Conservation (phyloP, 2,797 vertebrate species). For the Argyrosomus regius region DNA sequence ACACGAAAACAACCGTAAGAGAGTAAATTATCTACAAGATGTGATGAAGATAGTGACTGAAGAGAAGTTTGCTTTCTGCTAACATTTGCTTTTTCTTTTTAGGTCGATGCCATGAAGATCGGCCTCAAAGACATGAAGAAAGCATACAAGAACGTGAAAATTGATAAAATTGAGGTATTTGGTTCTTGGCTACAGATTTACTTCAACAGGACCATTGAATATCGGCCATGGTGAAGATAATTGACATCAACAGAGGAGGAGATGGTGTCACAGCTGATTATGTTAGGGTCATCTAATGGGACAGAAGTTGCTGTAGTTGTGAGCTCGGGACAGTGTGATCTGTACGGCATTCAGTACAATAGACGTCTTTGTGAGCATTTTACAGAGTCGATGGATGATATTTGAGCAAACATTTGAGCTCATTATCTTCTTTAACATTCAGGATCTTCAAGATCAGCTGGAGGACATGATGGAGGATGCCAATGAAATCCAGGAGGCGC, state of each 20-base stretch:
- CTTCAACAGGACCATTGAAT: neutral
- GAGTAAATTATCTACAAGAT: neutral
- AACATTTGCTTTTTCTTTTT: constrained; percentile 34
- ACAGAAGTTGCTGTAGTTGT: neutral
- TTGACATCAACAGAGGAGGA: neutral
- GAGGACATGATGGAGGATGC: constrained; percentile 99
- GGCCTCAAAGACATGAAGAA: constrained; percentile 99
- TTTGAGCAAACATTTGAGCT: neutral
- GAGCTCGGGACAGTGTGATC: neutral
- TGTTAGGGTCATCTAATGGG: neutral
- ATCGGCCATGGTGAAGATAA: too few relatives aligned
- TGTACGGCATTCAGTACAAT: neutral
- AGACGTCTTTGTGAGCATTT: neutral
- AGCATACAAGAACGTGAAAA: constrained; percentile 96
- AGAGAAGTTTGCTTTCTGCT: constrained; percentile 3
- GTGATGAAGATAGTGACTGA: neutral
- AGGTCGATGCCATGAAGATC: constrained; percentile 98
- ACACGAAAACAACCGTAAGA: constrained; percentile 97
- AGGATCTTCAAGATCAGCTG: constrained; percentile 97
- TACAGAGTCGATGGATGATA: neutral
- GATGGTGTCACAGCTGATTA: neutral
- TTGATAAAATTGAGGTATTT: constrained; percentile 96
- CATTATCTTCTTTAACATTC: neutral
- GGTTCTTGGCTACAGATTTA: neutral
- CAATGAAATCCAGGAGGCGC: constrained; percentile 93